phyloP scores from a whole-genome alignment of 1,140 invertebrate species.

The Caerostris extrusa region DNA sequence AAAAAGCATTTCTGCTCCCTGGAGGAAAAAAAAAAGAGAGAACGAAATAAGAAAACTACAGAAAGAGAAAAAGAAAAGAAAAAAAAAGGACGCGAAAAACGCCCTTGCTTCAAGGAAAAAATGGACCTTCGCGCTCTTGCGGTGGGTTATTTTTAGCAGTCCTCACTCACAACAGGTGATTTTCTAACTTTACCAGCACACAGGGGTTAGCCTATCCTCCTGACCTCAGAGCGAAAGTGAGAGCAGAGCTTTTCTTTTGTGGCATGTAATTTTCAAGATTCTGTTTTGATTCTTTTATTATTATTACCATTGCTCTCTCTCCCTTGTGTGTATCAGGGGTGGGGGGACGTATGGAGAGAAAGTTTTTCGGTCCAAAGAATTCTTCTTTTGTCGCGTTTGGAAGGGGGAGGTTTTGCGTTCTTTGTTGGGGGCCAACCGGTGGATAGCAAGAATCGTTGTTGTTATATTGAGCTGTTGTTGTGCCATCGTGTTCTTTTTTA shows the following conservation, averaged over 20 bases:
- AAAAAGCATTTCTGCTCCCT: not conserved
- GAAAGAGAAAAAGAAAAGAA: not conserved
- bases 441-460: conserved; percentile 37
- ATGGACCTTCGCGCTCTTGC: not conserved
- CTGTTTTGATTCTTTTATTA: conserved; percentile 59
- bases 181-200: conserved; percentile 23
- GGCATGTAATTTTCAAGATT: conserved; percentile 57
- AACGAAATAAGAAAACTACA: not conserved
- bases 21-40: conserved; percentile 19
- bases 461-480: conserved; percentile 65
- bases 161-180: conserved; percentile 64
- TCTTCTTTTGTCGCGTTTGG: not conserved
- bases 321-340: not conserved
- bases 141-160: conserved; percentile 72
- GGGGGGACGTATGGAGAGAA: conserved; percentile 48
- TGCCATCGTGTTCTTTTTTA: conserved; percentile 40
- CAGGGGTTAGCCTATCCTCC: conserved; percentile 29
- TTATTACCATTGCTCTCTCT: conserved; percentile 68
- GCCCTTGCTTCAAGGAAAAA: conserved; percentile 27
- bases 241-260: conserved; percentile 51
- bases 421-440: conserved; percentile 22
- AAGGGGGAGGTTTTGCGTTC: not conserved
- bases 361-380: conserved; percentile 50
- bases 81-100: conserved; percentile 18
- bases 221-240: conserved; percentile 64